Conservation (phyloP, 2,113 vertebrate genomes). For the Stigmatopora argus region DNA sequence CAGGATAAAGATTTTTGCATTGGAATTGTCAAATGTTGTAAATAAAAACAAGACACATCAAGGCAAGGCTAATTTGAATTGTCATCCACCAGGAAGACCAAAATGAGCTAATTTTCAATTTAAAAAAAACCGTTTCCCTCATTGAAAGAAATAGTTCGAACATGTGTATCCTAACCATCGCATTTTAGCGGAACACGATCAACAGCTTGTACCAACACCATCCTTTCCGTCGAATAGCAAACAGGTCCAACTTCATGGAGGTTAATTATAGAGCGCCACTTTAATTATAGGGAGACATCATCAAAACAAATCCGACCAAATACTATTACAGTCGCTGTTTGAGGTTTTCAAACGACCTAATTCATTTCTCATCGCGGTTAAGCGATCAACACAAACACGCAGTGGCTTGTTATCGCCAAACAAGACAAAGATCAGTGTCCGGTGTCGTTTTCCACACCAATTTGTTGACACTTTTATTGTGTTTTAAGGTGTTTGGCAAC, state of each 20-base stretch:
- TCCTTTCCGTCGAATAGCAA: background rate
- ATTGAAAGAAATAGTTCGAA: too few relatives aligned
- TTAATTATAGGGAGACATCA: background rate
- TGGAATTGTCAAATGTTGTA: too few relatives aligned
- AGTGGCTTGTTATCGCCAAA: constrained; percentile 24
- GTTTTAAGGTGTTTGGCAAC: background rate
- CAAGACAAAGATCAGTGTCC: constrained; percentile 51
- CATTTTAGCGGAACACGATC: background rate
- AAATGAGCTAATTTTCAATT: too few relatives aligned
- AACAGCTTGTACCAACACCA: background rate
- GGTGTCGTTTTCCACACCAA: background rate
- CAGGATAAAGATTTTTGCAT: too few relatives aligned
- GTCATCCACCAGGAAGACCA: too few relatives aligned
- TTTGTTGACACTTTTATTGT: background rate
- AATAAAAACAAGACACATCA: too few relatives aligned
- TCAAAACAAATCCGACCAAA: background rate
- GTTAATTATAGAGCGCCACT: background rate
- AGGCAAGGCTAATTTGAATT: too few relatives aligned
- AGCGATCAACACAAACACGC: constrained; percentile 38
- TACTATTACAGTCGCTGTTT: background rate
- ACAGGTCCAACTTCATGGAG: background rate
- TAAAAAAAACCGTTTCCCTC: too few relatives aligned
- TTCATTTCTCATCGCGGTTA: background rate
- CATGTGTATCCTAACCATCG: too few relatives aligned
- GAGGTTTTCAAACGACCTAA: background rate